Conservation (phyloP, 30 jellyfish, hydroid and myxozoan species). For the Chrysaora quinquecirrha region DNA sequence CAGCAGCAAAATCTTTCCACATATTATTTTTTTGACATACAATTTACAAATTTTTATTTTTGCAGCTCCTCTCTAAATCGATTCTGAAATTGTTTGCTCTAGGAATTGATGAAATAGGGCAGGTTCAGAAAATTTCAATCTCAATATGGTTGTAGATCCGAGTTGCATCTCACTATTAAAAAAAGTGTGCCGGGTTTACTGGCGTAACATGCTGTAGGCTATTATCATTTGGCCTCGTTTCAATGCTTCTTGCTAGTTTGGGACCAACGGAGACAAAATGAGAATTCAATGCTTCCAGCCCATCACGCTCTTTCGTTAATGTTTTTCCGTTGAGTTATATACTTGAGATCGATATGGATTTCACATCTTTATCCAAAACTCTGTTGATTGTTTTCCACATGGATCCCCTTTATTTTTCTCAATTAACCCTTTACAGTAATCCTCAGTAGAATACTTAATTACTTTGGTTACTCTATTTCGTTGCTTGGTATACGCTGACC, state of each 20-base stretch:
- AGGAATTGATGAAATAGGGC: no score
- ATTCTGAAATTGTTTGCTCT: no score
- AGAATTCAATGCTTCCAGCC: slow-evolving; percentile 2
- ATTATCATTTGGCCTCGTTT: slow-evolving; percentile 60
- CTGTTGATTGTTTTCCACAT: slow-evolving; percentile 33
- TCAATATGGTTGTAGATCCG: no score
- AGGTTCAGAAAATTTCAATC: no score
- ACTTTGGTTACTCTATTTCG: slow-evolving; percentile 10
- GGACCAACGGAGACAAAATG: no score
- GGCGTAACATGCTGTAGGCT: slow-evolving; percentile 63
- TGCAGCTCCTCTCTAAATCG: no score
- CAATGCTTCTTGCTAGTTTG: slow-evolving; percentile 51
- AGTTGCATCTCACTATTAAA: no score
- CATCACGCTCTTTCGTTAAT: slow-evolving; percentile 22
- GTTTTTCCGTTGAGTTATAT: slow-evolving; percentile 13
- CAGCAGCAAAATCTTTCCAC: no score
- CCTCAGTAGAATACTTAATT: slow-evolving; percentile 22
- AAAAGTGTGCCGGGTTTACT: no score
- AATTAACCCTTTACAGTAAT: slow-evolving; percentile 3
- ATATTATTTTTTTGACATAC: no score
- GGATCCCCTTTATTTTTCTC: slow-evolving; percentile 19
- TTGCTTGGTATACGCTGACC: slow-evolving; percentile 39
- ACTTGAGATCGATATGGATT: slow-evolving; percentile 25
- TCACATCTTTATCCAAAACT: slow-evolving; percentile 10
- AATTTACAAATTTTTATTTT: no score